Evolutionary conservation across 2,797 vertebrate species (phyloP).

Genomic region (Novumbra hubbsi): DNA sequence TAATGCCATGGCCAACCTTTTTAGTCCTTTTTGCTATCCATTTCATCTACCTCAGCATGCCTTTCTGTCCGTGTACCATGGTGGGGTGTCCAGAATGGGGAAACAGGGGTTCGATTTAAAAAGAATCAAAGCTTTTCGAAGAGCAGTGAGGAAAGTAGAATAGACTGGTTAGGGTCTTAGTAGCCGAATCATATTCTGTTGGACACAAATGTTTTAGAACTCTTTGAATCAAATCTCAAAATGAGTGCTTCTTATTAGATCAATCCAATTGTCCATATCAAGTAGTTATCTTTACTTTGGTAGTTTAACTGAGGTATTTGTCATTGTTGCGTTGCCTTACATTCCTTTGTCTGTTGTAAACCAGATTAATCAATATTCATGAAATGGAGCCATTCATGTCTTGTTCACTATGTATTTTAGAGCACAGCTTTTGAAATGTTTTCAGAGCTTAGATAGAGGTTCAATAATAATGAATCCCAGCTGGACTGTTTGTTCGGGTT

Average conservation of each 20-base stretch:
- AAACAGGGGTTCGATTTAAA: conserved; percentile 21
- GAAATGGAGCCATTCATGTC: background rate
- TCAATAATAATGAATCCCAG: conserved; percentile 49
- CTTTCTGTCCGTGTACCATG: conserved; percentile 14
- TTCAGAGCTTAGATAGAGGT: conserved; percentile 27
- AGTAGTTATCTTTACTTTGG: background rate
- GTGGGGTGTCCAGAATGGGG: conserved; percentile 7
- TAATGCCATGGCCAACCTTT: background rate
- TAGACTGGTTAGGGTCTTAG: conserved; percentile 5
- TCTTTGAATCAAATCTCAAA: background rate
- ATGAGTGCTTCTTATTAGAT: background rate
- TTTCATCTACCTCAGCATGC: background rate
- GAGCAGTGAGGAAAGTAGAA: background rate
- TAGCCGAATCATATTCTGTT: background rate
- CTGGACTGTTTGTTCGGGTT: conserved; percentile 31
- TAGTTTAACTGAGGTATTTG: background rate
- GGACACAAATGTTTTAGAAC: background rate
- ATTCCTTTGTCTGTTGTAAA: conserved; percentile 5
- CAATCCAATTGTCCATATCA: background rate
- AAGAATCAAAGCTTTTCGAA: conserved; percentile 10
- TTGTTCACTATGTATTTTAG: conserved; percentile 11
- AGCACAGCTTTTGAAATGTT: conserved; percentile 20
- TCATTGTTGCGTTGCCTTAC: conserved; percentile 1
- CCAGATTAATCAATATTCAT: background rate
- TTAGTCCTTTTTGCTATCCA: background rate